Evolutionary conservation across 1,140 invertebrate species (phyloP).

Genomic region (Caenorhabditis remanei): DNA sequence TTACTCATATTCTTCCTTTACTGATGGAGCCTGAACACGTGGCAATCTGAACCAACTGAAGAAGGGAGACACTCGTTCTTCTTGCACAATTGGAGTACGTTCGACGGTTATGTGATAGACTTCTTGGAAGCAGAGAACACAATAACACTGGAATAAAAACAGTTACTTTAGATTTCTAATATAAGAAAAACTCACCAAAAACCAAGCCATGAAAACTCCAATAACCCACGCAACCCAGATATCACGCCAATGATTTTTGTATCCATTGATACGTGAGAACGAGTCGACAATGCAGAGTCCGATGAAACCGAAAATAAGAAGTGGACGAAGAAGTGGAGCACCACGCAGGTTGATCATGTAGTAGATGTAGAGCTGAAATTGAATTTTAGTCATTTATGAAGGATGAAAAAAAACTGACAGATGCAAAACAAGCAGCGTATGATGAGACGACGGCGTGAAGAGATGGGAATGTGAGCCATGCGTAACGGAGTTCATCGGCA

Average conservation of each 20-base stretch:
- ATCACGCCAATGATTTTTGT: slow-evolving; percentile 78
- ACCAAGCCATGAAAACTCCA: slow-evolving; percentile 73
- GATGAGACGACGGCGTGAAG: slow-evolving; percentile 77
- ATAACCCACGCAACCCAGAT: slow-evolving; percentile 78
- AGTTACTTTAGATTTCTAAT: background rate
- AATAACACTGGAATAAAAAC: slow-evolving; percentile 72
- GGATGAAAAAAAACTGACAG: slow-evolving; percentile 63
- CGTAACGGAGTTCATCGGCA: slow-evolving; percentile 77
- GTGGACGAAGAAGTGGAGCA: slow-evolving; percentile 74
- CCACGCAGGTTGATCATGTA: slow-evolving; percentile 78
- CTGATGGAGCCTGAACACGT: slow-evolving; percentile 76
- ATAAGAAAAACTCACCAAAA: slow-evolving; percentile 67
- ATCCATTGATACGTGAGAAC: slow-evolving; percentile 77
- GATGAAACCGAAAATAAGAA: slow-evolving; percentile 77
- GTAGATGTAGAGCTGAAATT: slow-evolving; percentile 76
- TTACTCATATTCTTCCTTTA: slow-evolving; percentile 78
- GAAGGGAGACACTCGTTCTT: slow-evolving; percentile 74
- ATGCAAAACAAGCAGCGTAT: slow-evolving; percentile 76
- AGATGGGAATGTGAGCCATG: slow-evolving; percentile 78
- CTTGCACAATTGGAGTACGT: slow-evolving; percentile 67
- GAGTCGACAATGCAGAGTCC: slow-evolving; percentile 76
- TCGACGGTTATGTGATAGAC: slow-evolving; percentile 74
- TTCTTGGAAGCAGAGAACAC: slow-evolving; percentile 78
- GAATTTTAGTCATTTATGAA: background rate
- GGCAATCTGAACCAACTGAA: slow-evolving; percentile 77